Evolutionary conservation across 2,888 invertebrate species (phyloP).

Genomic region (Halictus ligatus): DNA sequence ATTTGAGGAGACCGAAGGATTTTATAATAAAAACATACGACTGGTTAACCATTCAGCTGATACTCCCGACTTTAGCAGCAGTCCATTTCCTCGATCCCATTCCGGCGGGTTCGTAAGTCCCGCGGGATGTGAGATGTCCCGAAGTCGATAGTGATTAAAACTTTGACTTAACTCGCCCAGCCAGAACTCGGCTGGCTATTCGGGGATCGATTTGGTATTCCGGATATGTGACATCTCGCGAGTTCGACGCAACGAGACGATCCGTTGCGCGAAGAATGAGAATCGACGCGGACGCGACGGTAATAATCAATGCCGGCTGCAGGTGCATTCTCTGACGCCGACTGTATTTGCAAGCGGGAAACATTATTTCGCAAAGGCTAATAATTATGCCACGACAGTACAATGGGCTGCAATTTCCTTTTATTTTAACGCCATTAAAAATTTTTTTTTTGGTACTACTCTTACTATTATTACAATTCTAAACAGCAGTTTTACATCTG

Average conservation of each 20-base stretch:
- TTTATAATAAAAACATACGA: slow-evolving; percentile 78
- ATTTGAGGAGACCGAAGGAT: slow-evolving; percentile 11
- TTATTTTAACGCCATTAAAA: background rate
- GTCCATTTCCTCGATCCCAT: slow-evolving; percentile 70
- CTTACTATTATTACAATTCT: background rate
- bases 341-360: too few relatives aligned
- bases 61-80: slow-evolving; percentile 60
- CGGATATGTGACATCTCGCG: slow-evolving; percentile 72
- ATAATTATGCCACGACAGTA: background rate
- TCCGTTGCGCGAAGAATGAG: slow-evolving; percentile 63
- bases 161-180: slow-evolving; percentile 79
- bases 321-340: background rate
- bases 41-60: slow-evolving; percentile 63
- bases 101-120: slow-evolving; percentile 69
- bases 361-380: background rate
- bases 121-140: slow-evolving; percentile 73
- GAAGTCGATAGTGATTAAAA: slow-evolving; percentile 83
- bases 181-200: slow-evolving; percentile 74
- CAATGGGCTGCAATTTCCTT: background rate
- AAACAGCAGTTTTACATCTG: too few relatives aligned
- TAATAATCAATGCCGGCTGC: slow-evolving; percentile 60
- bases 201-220: slow-evolving; percentile 78
- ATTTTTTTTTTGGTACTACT: background rate
- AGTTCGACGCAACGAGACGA: slow-evolving; percentile 64
- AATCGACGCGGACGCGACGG: slow-evolving; percentile 60